A percentile compares a stretch with the other conserved stretches of the same genome.
Conservation (phyloP, 2,797 vertebrate genomes). For the Danio tinwini region DNA sequence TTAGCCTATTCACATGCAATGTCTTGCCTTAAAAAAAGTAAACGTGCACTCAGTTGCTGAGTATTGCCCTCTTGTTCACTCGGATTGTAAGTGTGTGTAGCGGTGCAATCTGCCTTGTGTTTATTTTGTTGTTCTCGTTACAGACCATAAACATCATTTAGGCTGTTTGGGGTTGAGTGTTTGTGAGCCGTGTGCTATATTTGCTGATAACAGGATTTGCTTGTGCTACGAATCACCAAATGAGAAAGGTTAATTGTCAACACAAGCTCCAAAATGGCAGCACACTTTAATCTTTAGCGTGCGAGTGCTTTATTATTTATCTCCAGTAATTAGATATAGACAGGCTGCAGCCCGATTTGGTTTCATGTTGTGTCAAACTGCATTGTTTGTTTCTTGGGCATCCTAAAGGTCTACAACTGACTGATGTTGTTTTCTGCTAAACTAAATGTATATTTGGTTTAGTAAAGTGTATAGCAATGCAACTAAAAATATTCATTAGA, state of each 20-base stretch:
- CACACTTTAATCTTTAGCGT: conserved; percentile 80
- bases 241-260: conserved; percentile 84
- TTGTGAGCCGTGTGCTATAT: conserved; percentile 79
- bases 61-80: not conserved
- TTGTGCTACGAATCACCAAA: conserved; percentile 79
- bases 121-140: conserved; percentile 79
- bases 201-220: conserved; percentile 86
- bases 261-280: conserved; percentile 76
- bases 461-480: not conserved
- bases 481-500: not conserved
- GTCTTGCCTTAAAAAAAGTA: too few relatives aligned
- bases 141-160: conserved; percentile 74
- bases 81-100: conserved; percentile 76
- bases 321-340: conserved; percentile 80
- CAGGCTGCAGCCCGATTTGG: conserved; percentile 69
- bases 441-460: not conserved
- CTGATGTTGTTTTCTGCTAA: conserved; percentile 69
- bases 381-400: conserved; percentile 79
- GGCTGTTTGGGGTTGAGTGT: conserved; percentile 55
- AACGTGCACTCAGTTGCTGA: conserved; percentile 53
- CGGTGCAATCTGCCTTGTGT: conserved; percentile 76
- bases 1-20: too few relatives aligned
- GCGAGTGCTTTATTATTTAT: conserved; percentile 82
- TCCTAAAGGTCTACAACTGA: conserved; percentile 71
- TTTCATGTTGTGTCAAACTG: conserved; percentile 80